Evolutionary conservation across 2,888 invertebrate genomes (phyloP), one percentile per base, ranked within the genome.

Genomic region (Aphidius colemani): DNA sequence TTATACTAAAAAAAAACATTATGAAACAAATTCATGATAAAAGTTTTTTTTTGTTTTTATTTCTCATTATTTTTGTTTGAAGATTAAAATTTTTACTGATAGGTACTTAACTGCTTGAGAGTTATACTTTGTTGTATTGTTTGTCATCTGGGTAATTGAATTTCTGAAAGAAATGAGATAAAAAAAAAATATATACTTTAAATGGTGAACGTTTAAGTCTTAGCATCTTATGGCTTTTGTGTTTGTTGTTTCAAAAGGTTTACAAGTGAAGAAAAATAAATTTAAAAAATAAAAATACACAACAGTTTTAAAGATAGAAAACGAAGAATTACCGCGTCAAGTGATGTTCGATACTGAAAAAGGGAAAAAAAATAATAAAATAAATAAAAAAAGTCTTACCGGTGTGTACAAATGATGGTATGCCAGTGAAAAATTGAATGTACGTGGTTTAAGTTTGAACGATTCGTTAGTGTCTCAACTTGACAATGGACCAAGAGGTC

Each of bases 401-500:
- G 53, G 57, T 56, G 58, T 45, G 56, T 44, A 30, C 30, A 30
- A 30, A 30, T 30, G 62, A 30, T 50, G 53, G 43, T 48, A 56
- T 45, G 49, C 40, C 50, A 39, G 51, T 64, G 64, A 67, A 69
- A 69, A 69, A 69, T 68, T 58, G 69, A 65, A 66, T 41, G 45
- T 61, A 61, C 65, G 57, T 57, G 65, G 57, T 64, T 58, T 58
- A 61, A 55, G 69, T 69, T 73, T 70, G 76, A 74, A 73, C 72
- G 73, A 76, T 78, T 76, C 71, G 73, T 78, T 77, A 76, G 72
- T 72, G 74, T 76, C 74, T 68, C 64, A 67, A 69, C 67, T 64
- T 69, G 69, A 77, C 76, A 76, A 77, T 76, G 69, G 73, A 68
- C 64, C 53, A 63, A 63, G 55, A 56, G 69, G 66, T 66, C 55